A percentile compares a stretch with the other conserved stretches of the same genome.
Conservation (phyloP, 1,140 invertebrate genomes). For the Glomeris maerens region DNA sequence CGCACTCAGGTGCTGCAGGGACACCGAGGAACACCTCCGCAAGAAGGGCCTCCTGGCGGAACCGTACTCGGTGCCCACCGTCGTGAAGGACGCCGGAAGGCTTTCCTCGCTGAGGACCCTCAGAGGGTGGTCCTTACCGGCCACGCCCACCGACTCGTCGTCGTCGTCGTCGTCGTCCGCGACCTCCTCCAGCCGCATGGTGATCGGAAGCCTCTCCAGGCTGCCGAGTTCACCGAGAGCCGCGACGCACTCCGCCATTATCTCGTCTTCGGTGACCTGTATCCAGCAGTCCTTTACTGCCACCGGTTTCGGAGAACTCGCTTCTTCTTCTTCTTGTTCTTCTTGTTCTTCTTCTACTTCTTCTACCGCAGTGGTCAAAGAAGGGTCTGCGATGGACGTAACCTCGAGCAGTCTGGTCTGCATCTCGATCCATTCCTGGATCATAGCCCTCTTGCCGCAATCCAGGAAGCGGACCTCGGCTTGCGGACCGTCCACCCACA, state of each 20-base stretch:
- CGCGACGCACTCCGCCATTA: conserved; percentile 26
- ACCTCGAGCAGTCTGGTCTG: conserved; percentile 35
- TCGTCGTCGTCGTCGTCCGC: conserved; percentile 19
- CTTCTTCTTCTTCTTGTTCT: neutral
- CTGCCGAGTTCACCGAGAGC: conserved; percentile 6
- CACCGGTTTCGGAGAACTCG: conserved; percentile 1
- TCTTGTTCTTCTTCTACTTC: conserved; percentile 47
- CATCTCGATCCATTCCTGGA: conserved; percentile 82
- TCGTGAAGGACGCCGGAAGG: conserved; percentile 66
- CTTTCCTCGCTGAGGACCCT: conserved; percentile 78
- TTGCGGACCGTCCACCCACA: conserved; percentile 81
- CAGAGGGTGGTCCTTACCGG: conserved; percentile 74
- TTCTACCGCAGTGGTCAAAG: neutral
- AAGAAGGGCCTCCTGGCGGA: conserved; percentile 4
- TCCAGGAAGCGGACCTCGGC: conserved; percentile 61
- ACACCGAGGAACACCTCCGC: conserved; percentile 6
- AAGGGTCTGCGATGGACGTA: neutral
- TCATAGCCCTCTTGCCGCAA: conserved; percentile 79
- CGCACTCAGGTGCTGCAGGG: conserved; percentile 10
- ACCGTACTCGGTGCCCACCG: neutral
- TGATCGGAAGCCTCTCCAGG: conserved; percentile 8
- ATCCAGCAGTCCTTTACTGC: conserved; percentile 15
- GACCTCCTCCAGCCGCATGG: conserved; percentile 13
- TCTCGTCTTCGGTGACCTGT: conserved; percentile 75
- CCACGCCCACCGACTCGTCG: too few relatives aligned